phyloP scores from a whole-genome alignment of 2,113 vertebrate species.

The Catagonus wagneri region DNA sequence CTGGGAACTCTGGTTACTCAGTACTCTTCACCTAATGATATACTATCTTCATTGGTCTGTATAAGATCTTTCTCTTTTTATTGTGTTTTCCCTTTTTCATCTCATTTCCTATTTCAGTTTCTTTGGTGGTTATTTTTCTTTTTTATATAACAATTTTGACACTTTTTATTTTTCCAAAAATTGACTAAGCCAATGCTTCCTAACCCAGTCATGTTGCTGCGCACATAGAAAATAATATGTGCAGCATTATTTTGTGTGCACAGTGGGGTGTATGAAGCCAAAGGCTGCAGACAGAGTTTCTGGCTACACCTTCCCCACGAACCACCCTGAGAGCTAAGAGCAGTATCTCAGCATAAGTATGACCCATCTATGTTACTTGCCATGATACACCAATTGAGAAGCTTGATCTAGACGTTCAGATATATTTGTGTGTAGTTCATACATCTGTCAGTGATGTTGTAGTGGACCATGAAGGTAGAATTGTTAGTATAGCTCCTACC shows the following conservation, averaged over 20 bases:
- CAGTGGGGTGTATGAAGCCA: background rate
- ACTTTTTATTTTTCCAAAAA: constrained; percentile 42
- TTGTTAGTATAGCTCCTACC: background rate
- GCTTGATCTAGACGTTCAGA: constrained; percentile 26
- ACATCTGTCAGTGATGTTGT: background rate
- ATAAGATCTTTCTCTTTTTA: constrained; percentile 39
- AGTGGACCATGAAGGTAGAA: background rate
- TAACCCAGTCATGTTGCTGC: background rate
- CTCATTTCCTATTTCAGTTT: background rate
- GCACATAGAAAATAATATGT: constrained; percentile 3
- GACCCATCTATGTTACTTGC: constrained; percentile 29
- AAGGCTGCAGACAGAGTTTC: background rate
- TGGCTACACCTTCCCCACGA: background rate
- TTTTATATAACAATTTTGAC: background rate
- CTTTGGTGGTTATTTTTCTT: constrained; percentile 2
- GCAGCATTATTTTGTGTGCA: background rate
- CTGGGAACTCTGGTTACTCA: background rate
- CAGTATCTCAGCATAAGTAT: background rate
- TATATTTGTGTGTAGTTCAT: constrained; percentile 31
- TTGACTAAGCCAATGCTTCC: background rate
- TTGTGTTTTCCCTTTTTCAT: background rate
- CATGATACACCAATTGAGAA: constrained; percentile 12
- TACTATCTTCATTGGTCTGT: background rate
- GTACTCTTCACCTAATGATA: background rate
- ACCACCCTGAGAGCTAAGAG: constrained; percentile 4